phyloP scores from a whole-genome alignment of 2,797 vertebrate species.

The Australoheros facetus region DNA sequence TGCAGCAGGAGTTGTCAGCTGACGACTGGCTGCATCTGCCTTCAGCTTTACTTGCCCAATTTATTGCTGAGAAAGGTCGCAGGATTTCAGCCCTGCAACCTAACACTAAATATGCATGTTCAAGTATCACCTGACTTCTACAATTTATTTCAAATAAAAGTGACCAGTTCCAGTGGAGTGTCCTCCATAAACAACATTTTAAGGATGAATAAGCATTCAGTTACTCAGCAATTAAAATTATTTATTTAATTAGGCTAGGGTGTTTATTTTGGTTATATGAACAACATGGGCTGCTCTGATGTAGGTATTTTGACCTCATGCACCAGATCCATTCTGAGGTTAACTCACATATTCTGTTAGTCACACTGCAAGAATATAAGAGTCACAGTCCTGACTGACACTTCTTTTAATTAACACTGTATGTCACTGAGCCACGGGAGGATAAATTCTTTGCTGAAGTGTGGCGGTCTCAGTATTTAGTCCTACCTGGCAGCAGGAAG shows the following conservation, averaged over 20 bases:
- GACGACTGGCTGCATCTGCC: neutral
- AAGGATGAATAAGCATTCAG: neutral
- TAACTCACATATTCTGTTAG: neutral
- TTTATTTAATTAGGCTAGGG: neutral
- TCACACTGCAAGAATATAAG: neutral
- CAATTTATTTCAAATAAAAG: conserved; percentile 12
- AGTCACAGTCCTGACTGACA: conserved; percentile 10
- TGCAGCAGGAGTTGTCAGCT: conserved; percentile 1
- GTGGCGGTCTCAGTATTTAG: conserved; percentile 29
- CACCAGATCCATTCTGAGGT: neutral
- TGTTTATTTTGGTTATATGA: neutral
- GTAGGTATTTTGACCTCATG: neutral
- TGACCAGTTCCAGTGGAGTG: neutral
- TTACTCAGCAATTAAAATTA: neutral
- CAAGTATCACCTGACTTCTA: conserved; percentile 10
- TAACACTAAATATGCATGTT: conserved; percentile 27
- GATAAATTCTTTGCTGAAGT: conserved; percentile 13
- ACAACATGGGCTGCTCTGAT: neutral
- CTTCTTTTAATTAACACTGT: conserved; percentile 14
- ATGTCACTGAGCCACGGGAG: conserved; percentile 1
- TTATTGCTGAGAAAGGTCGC: conserved; percentile 3
- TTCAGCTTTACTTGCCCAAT: neutral
- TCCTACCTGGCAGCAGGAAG: neutral
- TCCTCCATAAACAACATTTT: neutral
- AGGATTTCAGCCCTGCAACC: too few species aligned